Percentiles rank a stretch among this genome's conserved stretches.
Conservation (phyloP, 2,113 vertebrate genomes). For the Tragulus kanchil region DNA sequence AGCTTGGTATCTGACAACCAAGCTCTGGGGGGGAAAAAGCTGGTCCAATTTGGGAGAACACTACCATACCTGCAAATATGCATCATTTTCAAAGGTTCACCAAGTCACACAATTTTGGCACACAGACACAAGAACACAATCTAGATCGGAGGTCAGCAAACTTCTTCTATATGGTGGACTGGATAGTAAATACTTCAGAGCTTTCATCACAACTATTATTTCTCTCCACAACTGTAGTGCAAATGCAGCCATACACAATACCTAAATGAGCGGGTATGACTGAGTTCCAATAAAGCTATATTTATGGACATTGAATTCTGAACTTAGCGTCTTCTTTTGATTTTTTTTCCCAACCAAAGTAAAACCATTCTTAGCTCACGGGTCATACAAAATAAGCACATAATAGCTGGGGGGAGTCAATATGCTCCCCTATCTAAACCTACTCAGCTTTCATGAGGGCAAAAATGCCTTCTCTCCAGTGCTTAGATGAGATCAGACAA, state of each 20-base stretch:
- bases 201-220: not conserved
- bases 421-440: not conserved
- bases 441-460: slow-evolving; percentile 55
- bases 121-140: not conserved
- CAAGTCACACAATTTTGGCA: not conserved
- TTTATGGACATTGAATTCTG: not conserved
- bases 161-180: not conserved
- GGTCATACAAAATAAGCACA: slow-evolving; percentile 10
- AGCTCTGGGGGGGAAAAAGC: not conserved
- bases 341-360: slow-evolving; percentile 38
- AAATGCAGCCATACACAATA: not conserved
- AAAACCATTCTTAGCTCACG: not conserved
- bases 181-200: not conserved
- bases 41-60: not conserved
- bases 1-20: not conserved
- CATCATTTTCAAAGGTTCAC: slow-evolving; percentile 2
- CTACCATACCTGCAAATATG: not conserved
- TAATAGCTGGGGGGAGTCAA: too few relatives aligned
- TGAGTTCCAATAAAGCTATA: not conserved
- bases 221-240: not conserved
- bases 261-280: not conserved
- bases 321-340: slow-evolving; percentile 2
- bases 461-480: slow-evolving; percentile 63
- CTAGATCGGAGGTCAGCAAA: not conserved
- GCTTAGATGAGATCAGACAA: slow-evolving; percentile 65